Evolutionary conservation across 2,113 vertebrate genomes (phyloP).

Genomic region (Hyla sarda): DNA sequence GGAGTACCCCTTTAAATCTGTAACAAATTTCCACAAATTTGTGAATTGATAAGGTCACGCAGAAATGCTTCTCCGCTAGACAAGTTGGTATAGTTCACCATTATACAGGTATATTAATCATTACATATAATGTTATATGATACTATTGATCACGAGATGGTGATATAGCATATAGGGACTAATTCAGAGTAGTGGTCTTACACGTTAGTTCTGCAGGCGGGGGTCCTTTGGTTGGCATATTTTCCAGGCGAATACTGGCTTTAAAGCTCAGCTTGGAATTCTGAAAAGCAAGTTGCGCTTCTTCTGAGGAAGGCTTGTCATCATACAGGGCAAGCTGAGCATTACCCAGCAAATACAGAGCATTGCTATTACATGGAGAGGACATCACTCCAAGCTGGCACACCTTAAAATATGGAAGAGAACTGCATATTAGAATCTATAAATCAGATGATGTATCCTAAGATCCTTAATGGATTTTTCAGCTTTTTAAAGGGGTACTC

Average conservation of each 20-base stretch:
- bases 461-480: no score
- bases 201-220: slow-evolving; percentile 66
- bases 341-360: slow-evolving; percentile 68
- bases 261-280: slow-evolving; percentile 70
- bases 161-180: not conserved
- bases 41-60: no score
- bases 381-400: slow-evolving; percentile 68
- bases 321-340: slow-evolving; percentile 71
- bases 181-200: slow-evolving; percentile 58
- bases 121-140: no score
- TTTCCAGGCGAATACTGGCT: slow-evolving; percentile 71
- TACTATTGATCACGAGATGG: no score
- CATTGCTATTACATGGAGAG: slow-evolving; percentile 64
- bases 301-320: slow-evolving; percentile 61
- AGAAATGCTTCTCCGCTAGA: no score
- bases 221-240: slow-evolving; percentile 61
- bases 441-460: not conserved
- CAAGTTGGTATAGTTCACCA: no score
- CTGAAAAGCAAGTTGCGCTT: slow-evolving; percentile 51
- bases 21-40: no score
- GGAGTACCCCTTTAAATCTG: no score
- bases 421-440: not conserved
- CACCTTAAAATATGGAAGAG: slow-evolving; percentile 61
- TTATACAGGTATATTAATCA: no score
- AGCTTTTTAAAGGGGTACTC: not conserved